phyloP scores from a whole-genome alignment of 1,140 invertebrate species.

The Trachelipus rathkii region DNA sequence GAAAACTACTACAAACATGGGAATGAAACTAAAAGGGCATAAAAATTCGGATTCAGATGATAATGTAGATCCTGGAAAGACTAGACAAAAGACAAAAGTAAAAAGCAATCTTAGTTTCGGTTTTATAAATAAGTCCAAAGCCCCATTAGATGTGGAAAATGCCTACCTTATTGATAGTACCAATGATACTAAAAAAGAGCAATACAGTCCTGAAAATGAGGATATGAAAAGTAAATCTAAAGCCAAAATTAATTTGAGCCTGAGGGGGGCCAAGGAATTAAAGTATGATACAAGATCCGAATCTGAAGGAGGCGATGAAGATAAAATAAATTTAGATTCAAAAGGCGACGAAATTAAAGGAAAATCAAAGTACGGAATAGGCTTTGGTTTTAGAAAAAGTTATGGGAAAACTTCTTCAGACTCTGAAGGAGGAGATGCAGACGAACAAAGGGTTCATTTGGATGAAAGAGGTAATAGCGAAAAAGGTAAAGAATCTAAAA shows the following conservation, averaged over 20 bases:
- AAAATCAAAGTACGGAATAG: constrained; percentile 27
- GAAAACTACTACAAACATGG: constrained; percentile 29
- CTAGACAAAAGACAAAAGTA: constrained; percentile 29
- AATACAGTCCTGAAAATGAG: constrained; percentile 23
- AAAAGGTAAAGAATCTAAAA: constrained; percentile 34
- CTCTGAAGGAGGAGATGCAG: constrained; percentile 31
- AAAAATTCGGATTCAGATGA: constrained; percentile 37
- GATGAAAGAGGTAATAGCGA: constrained; percentile 32
- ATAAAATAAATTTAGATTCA: constrained; percentile 27
- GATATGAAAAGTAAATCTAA: constrained; percentile 30
- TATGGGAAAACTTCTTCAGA: constrained; percentile 34
- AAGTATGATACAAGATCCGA: constrained; percentile 35
- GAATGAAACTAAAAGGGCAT: constrained; percentile 30
- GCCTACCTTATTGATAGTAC: constrained; percentile 10
- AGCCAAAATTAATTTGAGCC: constrained; percentile 28
- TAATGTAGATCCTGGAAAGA: constrained; percentile 30
- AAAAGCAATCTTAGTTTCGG: constrained; percentile 36
- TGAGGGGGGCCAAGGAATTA: constrained; percentile 26
- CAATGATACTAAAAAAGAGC: constrained; percentile 17
- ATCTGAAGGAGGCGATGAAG: constrained; percentile 36
- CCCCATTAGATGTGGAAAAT: constrained; percentile 28
- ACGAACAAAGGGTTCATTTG: constrained; percentile 31
- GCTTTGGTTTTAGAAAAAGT: constrained; percentile 30
- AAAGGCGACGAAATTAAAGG: constrained; percentile 22
- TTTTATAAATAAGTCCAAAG: constrained; percentile 33